Percentiles rank a stretch among this genome's conserved stretches.
phyloP scores from a whole-genome alignment of 2,888 invertebrate species.

The Sepioteuthis lessoniana region DNA sequence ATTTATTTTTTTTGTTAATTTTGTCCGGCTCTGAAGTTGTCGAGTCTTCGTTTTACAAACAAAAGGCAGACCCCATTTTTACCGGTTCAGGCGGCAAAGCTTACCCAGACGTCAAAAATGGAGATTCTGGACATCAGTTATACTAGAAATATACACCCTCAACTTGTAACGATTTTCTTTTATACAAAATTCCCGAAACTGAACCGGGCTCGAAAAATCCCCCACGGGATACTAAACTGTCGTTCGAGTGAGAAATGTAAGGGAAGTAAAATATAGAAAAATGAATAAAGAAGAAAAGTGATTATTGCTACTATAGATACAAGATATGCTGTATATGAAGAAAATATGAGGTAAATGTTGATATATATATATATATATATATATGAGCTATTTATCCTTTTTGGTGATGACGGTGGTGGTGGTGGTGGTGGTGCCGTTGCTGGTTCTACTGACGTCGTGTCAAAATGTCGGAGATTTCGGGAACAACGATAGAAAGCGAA shows the following conservation, averaged over 20 bases:
- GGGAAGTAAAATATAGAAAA: background rate
- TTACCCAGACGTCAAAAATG: background rate
- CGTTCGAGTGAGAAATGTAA: background rate
- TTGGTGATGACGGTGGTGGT: too few species aligned
- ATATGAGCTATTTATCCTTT: background rate
- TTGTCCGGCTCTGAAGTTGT: background rate
- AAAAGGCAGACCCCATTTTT: background rate
- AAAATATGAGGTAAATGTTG: background rate
- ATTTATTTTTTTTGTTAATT: background rate
- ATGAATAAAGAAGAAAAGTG: background rate
- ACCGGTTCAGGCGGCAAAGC: slow-evolving; percentile 7
- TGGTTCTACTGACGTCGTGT: background rate
- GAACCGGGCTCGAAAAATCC: background rate
- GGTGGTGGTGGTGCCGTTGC: background rate
- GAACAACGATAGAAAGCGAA: background rate
- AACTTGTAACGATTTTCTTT: background rate
- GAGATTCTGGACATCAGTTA: slow-evolving; percentile 23
- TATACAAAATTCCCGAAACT: background rate
- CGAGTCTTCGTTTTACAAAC: background rate
- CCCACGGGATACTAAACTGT: background rate
- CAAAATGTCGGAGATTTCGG: background rate
- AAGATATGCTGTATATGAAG: background rate
- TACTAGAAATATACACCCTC: background rate
- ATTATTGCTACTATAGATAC: background rate
- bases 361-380: background rate